A percentile compares a stretch with the other conserved stretches of the same genome.
Conservation (phyloP, 2,888 invertebrate genomes). For the Agrilus mali region DNA sequence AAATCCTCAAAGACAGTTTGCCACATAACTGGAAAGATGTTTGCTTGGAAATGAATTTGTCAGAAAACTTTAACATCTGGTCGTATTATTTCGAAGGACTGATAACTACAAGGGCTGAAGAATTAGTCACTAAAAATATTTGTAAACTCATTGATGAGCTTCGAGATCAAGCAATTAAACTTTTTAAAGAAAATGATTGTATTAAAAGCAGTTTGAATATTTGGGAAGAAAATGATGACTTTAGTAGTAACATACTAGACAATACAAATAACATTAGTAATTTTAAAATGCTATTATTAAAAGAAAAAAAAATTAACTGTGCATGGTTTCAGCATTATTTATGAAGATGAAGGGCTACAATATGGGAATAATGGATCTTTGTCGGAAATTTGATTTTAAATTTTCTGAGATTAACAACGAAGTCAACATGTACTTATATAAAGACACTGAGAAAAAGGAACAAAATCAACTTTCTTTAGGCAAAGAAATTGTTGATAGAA, state of each 20-base stretch:
- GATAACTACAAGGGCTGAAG: constrained; percentile 54
- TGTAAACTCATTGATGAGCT: constrained; percentile 26
- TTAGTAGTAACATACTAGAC: no score
- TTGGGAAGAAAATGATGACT: constrained; percentile 52
- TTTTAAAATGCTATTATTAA: no score
- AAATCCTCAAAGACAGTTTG: constrained; percentile 51
- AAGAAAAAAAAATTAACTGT: constrained; percentile 20
- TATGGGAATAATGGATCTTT: constrained; percentile 56
- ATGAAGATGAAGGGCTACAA: constrained; percentile 76
- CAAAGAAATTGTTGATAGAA: constrained; percentile 34
- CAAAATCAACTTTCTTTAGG: constrained; percentile 17
- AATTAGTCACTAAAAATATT: constrained; percentile 40
- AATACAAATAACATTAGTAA: no score
- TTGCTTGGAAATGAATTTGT: constrained; percentile 47
- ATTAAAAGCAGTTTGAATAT: constrained; percentile 39
- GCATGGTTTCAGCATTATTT: constrained; percentile 31
- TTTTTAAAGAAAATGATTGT: constrained; percentile 39
- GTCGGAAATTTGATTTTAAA: constrained; percentile 48
- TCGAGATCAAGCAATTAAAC: constrained; percentile 30
- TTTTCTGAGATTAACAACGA: constrained; percentile 54
- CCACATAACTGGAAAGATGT: constrained; percentile 51
- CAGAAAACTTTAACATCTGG: constrained; percentile 51
- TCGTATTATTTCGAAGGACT: constrained; percentile 59
- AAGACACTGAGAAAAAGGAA: constrained; percentile 21
- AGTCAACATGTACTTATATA: constrained; percentile 52